These are phyloP conservation scores for Neosilurus hyrtlii DNA, from an alignment of 2,797 vertebrate species.

Conservation along the genomic window DNA sequence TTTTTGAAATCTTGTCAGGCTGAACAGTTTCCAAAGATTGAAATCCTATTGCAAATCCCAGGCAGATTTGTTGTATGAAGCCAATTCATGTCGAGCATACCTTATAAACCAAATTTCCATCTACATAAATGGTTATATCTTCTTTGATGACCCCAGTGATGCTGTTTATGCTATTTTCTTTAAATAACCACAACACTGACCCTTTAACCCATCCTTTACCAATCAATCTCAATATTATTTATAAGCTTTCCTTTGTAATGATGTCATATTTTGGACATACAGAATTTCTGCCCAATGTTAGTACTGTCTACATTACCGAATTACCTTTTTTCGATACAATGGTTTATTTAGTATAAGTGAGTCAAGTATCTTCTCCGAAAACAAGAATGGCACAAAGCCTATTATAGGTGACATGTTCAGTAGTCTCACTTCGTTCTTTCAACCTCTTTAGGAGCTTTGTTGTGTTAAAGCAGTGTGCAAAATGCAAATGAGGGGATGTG, in stretches of 20 bases:
- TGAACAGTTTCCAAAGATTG: no score
- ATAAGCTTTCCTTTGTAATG: neutral
- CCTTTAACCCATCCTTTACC: neutral
- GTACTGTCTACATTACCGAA: neutral
- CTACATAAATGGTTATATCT: no score
- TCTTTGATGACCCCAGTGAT: no score
- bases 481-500: conserved; percentile 47
- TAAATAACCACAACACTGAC: no score
- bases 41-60: no score
- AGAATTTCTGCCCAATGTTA: neutral
- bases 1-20: no score
- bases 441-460: conserved; percentile 19
- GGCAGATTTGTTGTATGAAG: no score
- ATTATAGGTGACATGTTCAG: neutral
- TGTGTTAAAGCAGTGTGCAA: conserved; percentile 37
- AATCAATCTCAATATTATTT: neutral
- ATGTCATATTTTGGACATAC: neutral
- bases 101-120: no score
- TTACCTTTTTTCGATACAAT: neutral
- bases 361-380: neutral
- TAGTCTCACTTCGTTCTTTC: conserved; percentile 21
- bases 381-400: neutral
- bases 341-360: neutral
- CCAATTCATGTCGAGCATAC: no score
- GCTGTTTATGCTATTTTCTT: no score